Base-by-base conservation (phyloP, 2,797 vertebrate species). In the Triplophysa bombifrons region DNA sequence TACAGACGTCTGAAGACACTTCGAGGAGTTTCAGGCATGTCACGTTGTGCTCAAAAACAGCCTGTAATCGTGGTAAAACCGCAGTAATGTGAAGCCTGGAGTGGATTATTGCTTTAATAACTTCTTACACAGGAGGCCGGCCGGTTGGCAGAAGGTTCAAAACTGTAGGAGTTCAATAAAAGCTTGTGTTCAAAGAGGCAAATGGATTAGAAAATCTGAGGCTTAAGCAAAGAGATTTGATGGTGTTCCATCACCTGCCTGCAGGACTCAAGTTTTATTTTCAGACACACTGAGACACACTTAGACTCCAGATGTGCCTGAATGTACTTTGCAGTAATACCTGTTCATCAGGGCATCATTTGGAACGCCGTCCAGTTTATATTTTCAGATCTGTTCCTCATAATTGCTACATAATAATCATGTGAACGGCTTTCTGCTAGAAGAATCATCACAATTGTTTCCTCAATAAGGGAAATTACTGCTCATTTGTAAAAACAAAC, bases 401-500 rank as follows among this genome's bases (percentile, higher is more conserved):
- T 3, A 56, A 44, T 76, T 16, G 46, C 74, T 4, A 19, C 20
- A 53, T 65, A 66, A 56, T 44, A 10, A 76, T 44, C 66, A 12
- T n/a, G 13, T 27, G 27, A 68, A 68, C 46, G 22, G 27, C 22
- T 76, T 46, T 14, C 41, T 68, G 65, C 48, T 27, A 41, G 19
- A 65, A 22, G n/a, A 67, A 58, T 46, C 56, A 16, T 34, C 34
- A 34, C 50, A 56, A 66, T 56, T 58, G 22, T n/a, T 53, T 58
- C 38, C 64, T 68, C 44, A 68, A 58, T 25, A 58, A 20, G 13
- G 64, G 22, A 76, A 67, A 60, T 69, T 1, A 19, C 6, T 76
- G 56, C 58, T 60, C 38, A 76, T 66, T n/a, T 48, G 51, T 56
- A 27, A 14, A 55, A 67, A 56, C 44, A 56, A 55, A 65, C 25